These are phyloP conservation scores for Varecia variegata DNA, from an alignment of 2,797 vertebrate species.

Conservation along the genomic window DNA sequence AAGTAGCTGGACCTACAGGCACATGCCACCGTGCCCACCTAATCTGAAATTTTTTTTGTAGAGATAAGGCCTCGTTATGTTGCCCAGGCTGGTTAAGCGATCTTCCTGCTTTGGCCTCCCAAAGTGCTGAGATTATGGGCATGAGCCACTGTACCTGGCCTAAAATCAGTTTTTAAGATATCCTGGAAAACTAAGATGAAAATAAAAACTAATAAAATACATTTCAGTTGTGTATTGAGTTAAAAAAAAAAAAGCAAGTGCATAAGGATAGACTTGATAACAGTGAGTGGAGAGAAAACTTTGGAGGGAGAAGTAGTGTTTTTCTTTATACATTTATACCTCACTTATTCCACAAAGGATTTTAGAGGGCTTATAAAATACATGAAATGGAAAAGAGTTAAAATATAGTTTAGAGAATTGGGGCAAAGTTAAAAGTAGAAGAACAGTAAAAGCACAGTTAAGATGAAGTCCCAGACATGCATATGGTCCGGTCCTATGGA, in stretches of 20 bases:
- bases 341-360: not conserved
- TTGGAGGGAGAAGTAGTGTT: not conserved
- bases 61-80: not conserved
- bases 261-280: not conserved
- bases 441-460: not conserved
- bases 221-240: not conserved
- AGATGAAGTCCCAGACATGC: not conserved
- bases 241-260: not conserved
- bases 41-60: not conserved
- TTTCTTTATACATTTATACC: not conserved
- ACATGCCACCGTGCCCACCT: not conserved
- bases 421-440: not conserved
- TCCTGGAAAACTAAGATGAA: not conserved
- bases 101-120: not conserved
- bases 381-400: not conserved
- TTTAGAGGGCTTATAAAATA: not conserved
- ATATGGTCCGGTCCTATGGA: no score
- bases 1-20: not conserved
- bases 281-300: not conserved
- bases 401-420: not conserved
- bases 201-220: not conserved
- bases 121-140: not conserved
- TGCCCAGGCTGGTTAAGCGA: not conserved
- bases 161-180: not conserved
- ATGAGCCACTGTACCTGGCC: not conserved